These are phyloP conservation scores for Pissodes strobi DNA, from an alignment of 1,140 invertebrate genomes.

Conservation along the genomic window DNA sequence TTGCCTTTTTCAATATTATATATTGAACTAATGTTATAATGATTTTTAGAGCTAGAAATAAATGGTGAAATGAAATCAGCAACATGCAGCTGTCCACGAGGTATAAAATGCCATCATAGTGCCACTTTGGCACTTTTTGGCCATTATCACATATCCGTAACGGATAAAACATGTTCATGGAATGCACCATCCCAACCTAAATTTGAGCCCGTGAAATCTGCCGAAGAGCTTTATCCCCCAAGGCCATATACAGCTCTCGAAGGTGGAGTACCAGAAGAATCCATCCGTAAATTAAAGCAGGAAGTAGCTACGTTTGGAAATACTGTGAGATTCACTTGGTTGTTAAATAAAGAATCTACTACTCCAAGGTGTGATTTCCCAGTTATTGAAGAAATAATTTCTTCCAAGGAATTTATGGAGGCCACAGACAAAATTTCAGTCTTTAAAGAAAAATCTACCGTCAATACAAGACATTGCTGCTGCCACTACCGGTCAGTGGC, in stretches of 20 bases:
- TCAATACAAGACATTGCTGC: conserved; percentile 19
- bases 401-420: conserved; percentile 6
- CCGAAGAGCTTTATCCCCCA: conserved; percentile 25
- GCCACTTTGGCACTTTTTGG: no score
- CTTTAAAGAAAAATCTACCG: conserved; percentile 23
- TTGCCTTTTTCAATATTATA: no score
- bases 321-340: conserved; percentile 32
- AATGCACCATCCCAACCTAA: conserved; percentile 29
- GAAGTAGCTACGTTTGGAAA: conserved; percentile 18
- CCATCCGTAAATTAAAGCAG: conserved; percentile 1
- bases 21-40: no score
- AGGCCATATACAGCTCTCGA: conserved; percentile 30
- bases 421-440: neutral
- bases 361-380: neutral
- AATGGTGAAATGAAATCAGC: no score
- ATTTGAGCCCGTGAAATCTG: conserved; percentile 1
- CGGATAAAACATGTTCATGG: conserved; percentile 25
- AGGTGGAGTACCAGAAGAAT: conserved; percentile 12
- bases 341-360: conserved; percentile 10
- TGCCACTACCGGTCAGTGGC: no score
- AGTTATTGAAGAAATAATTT: conserved; percentile 12
- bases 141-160: no score
- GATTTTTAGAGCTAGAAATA: no score
- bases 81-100: no score
- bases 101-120: no score